Percentiles rank a stretch among this genome's conserved stretches.
Evolutionary conservation across 2,113 vertebrate genomes (phyloP).

Genomic region (Glaucomys volans): DNA sequence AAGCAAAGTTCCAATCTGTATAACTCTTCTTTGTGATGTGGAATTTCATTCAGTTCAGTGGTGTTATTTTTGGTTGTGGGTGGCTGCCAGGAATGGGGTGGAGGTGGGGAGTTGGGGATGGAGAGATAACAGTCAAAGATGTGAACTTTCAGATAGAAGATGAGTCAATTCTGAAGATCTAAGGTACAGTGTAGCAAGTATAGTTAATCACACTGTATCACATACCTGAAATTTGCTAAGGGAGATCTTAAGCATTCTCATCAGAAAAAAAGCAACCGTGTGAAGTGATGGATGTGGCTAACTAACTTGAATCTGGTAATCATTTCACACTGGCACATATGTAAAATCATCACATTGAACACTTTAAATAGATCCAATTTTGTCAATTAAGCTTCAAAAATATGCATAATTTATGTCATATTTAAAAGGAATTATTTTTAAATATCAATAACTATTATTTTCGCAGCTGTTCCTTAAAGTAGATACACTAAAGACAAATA

Average conservation of each 20-base stretch:
- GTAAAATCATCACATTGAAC: not conserved
- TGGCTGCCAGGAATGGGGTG: not conserved
- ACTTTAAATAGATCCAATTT: not conserved
- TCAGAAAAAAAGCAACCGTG: not conserved
- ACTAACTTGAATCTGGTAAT: not conserved
- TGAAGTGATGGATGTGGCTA: not conserved
- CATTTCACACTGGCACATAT: not conserved
- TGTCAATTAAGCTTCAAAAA: not conserved
- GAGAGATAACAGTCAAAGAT: not conserved
- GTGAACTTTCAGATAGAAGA: not conserved
- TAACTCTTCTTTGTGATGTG: not conserved
- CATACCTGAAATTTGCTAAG: not conserved
- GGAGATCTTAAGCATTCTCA: not conserved
- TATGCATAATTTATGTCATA: not conserved
- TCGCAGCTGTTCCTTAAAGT: not conserved
- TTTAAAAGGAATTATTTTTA: slow-evolving; percentile 1
- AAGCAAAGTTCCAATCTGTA: not conserved
- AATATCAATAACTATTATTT: not conserved
- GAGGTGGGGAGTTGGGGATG: too few relatives aligned
- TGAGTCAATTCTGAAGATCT: not conserved
- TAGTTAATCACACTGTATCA: not conserved
- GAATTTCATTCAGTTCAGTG: not conserved
- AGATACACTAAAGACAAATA: not conserved
- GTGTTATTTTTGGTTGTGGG: not conserved
- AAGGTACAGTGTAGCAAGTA: too few relatives aligned